Evolutionary conservation across 2,113 vertebrate genomes (phyloP).

Genomic region (Taurulus bubalis): DNA sequence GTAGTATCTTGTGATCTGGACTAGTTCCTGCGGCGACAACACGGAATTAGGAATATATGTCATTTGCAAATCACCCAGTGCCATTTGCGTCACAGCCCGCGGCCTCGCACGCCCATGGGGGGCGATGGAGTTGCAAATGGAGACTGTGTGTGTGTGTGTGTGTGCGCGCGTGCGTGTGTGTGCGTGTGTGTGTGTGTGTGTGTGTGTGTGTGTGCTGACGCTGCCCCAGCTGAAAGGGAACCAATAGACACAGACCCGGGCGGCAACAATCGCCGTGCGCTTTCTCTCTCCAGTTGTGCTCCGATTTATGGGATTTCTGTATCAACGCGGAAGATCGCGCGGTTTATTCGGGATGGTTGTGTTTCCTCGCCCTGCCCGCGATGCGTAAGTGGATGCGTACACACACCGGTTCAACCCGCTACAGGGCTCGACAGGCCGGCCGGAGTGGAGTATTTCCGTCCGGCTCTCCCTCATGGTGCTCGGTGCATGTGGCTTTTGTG

Average conservation of each 20-base stretch:
- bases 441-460: constrained; percentile 45
- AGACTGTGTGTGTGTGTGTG: constrained; percentile 62
- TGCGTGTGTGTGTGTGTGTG: constrained; percentile 56
- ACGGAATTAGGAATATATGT: constrained; percentile 65
- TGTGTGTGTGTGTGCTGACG: constrained; percentile 69
- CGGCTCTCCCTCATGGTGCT: constrained; percentile 66
- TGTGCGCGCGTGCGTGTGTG: constrained; percentile 55
- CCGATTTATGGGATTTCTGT: constrained; percentile 41
- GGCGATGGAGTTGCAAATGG: constrained; percentile 81
- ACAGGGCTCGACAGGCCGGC: constrained; percentile 59
- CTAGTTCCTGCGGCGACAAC: constrained; percentile 37
- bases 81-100: constrained; percentile 82
- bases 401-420: constrained; percentile 35
- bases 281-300: constrained; percentile 53
- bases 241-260: constrained; percentile 66
- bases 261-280: constrained; percentile 72
- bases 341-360: constrained; percentile 38
- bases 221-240: constrained; percentile 76
- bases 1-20: constrained; percentile 40
- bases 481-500: constrained; percentile 71
- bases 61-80: constrained; percentile 78
- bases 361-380: constrained; percentile 40
- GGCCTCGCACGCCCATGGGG: constrained; percentile 80
- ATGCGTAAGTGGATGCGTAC: constrained; percentile 76
- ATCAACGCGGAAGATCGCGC: constrained; percentile 65